Evolutionary conservation across 2,888 invertebrate species (phyloP).

Genomic region (Empis stercorea): DNA sequence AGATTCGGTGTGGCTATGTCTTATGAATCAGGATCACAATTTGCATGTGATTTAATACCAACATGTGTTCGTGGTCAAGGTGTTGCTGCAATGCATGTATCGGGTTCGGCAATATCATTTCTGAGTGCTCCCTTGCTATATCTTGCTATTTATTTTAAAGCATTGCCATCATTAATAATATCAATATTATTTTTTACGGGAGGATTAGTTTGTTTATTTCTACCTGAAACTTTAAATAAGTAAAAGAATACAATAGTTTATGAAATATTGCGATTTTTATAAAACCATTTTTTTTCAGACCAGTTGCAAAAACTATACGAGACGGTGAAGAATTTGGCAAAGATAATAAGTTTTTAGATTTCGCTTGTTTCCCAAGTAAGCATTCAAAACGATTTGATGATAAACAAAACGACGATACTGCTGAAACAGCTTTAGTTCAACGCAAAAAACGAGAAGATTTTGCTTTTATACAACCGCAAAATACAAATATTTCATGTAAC

Average conservation of each 20-base stretch:
- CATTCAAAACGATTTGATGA: no score
- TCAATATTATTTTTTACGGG: conserved; percentile 34
- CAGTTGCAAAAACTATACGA: neutral
- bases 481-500: no score
- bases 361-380: neutral
- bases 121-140: conserved; percentile 38
- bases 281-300: neutral
- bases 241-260: neutral
- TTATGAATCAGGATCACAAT: conserved; percentile 44
- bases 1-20: conserved; percentile 41
- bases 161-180: conserved; percentile 36
- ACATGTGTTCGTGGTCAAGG: conserved; percentile 43
- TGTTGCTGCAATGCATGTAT: conserved; percentile 40
- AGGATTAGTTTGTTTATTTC: conserved; percentile 36
- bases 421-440: no score
- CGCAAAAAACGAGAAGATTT: no score
- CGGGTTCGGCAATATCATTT: conserved; percentile 41
- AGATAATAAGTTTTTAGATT: neutral
- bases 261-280: neutral
- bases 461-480: no score
- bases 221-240: conserved; percentile 39
- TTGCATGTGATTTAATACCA: conserved; percentile 44
- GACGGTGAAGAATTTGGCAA: neutral
- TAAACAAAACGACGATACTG: no score
- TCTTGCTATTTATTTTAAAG: conserved; percentile 22